These are phyloP conservation scores for Gasterosteus nipponicus DNA, from an alignment of 2,113 vertebrate genomes.

Conservation along the genomic window DNA sequence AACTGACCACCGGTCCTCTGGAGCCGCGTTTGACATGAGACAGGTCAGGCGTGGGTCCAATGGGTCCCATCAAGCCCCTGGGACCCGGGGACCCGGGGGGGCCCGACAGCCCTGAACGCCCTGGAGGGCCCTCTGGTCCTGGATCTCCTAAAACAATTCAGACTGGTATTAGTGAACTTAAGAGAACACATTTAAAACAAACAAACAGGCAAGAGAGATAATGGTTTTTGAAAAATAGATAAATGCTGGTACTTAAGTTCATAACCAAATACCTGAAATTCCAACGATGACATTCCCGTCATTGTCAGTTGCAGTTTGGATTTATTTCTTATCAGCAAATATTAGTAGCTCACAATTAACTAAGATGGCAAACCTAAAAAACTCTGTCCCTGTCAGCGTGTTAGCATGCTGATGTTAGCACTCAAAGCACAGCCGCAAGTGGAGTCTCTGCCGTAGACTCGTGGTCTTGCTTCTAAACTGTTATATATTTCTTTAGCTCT, in stretches of 20 bases:
- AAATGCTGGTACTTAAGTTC: background rate
- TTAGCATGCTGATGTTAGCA: background rate
- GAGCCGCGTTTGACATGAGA: constrained; percentile 93
- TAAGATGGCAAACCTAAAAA: background rate
- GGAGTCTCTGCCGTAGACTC: background rate
- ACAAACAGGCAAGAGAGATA: background rate
- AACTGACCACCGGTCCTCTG: constrained; percentile 92
- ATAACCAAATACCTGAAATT: background rate
- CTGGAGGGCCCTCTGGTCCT: constrained; percentile 89
- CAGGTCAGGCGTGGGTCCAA: constrained; percentile 93
- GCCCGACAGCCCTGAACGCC: constrained; percentile 85
- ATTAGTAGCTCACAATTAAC: background rate
- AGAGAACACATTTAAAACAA: background rate
- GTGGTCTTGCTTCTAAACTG: background rate
- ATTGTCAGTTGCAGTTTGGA: background rate
- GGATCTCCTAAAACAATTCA: constrained; percentile 82
- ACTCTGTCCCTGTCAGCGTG: background rate
- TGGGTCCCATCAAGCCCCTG: constrained; percentile 94
- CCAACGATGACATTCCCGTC: background rate
- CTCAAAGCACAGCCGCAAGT: background rate
- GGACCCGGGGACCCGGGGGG: constrained; percentile 89
- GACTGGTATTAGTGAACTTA: constrained; percentile 7
- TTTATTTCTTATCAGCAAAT: background rate
- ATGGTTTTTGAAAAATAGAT: background rate
- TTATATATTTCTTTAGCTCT: background rate